Evolutionary conservation across 2,888 invertebrate genomes (phyloP).

Genomic region (Creontiades dilutus): DNA sequence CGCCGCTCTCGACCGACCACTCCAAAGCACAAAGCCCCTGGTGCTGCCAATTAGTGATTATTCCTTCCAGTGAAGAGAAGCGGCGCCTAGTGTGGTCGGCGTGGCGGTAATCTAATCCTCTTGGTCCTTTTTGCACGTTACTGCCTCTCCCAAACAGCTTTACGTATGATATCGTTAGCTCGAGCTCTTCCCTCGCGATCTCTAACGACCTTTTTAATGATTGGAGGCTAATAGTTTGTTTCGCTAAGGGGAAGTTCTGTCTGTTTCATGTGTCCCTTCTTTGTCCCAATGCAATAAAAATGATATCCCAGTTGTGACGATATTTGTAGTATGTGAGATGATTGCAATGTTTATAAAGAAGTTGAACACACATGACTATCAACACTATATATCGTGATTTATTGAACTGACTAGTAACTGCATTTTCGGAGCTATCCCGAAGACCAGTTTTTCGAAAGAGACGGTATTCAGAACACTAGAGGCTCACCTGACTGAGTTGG

Average conservation of each 20-base stretch:
- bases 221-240: background rate
- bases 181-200: conserved; percentile 1
- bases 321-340: too few species aligned
- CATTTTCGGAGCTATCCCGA: too few species aligned
- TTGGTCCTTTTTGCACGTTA: conserved; percentile 21
- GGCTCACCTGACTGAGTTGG: too few species aligned
- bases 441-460: too few species aligned
- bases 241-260: background rate
- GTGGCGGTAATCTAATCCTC: conserved; percentile 27
- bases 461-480: too few species aligned
- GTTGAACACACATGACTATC: too few species aligned
- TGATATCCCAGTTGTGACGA: too few species aligned
- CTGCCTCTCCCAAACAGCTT: background rate
- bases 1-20: background rate
- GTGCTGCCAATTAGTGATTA: conserved; percentile 42
- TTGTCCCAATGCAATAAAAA: background rate
- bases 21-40: conserved; percentile 30
- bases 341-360: too few species aligned
- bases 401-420: too few species aligned
- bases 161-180: conserved; percentile 25
- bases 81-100: conserved; percentile 31
- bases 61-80: conserved; percentile 36
- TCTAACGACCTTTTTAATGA: conserved; percentile 36
- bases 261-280: background rate
- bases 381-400: too few species aligned